These are phyloP conservation scores for Lethrus apterus DNA, from an alignment of 1,140 invertebrate genomes.

Conservation along the genomic window DNA sequence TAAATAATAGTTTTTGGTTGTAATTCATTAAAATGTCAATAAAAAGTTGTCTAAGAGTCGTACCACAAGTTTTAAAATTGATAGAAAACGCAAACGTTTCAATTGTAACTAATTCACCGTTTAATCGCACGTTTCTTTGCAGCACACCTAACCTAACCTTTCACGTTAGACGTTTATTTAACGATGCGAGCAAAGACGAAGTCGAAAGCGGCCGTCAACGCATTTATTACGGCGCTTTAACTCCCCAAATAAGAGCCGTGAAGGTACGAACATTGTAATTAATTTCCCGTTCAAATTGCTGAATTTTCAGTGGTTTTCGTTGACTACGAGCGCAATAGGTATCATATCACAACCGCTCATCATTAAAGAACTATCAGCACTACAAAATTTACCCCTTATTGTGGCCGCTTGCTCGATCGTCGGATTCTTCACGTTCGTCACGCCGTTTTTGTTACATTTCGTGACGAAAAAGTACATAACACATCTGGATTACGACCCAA, in stretches of 20 bases:
- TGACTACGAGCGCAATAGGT: constrained; percentile 63
- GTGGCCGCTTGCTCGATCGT: constrained; percentile 57
- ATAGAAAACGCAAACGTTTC: too few species aligned
- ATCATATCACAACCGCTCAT: constrained; percentile 67
- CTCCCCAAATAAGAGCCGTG: constrained; percentile 58
- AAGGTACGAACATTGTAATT: constrained; percentile 46
- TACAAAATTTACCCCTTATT: constrained; percentile 48
- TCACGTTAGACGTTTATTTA: too few species aligned
- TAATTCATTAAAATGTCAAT: too few species aligned
- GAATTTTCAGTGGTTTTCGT: constrained; percentile 55
- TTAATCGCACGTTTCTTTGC: too few species aligned
- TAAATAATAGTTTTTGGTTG: too few species aligned
- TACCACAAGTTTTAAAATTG: too few species aligned
- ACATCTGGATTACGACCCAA: constrained; percentile 60
- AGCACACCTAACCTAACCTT: too few species aligned
- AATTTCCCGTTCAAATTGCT: constrained; percentile 8
- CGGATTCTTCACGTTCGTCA: constrained; percentile 73
- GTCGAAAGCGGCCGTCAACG: constrained; percentile 6
- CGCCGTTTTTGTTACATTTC: constrained; percentile 73
- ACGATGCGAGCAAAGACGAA: constrained; percentile 12
- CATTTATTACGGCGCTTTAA: constrained; percentile 51
- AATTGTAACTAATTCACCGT: too few species aligned
- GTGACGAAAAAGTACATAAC: constrained; percentile 82
- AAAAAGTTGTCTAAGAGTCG: too few species aligned
- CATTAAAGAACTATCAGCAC: constrained; percentile 49